Percentiles rank a stretch among this genome's conserved stretches.
These are phyloP conservation scores for Herpetotheres cachinnans DNA, from an alignment of 2,113 vertebrate genomes.

Conservation along the genomic window DNA sequence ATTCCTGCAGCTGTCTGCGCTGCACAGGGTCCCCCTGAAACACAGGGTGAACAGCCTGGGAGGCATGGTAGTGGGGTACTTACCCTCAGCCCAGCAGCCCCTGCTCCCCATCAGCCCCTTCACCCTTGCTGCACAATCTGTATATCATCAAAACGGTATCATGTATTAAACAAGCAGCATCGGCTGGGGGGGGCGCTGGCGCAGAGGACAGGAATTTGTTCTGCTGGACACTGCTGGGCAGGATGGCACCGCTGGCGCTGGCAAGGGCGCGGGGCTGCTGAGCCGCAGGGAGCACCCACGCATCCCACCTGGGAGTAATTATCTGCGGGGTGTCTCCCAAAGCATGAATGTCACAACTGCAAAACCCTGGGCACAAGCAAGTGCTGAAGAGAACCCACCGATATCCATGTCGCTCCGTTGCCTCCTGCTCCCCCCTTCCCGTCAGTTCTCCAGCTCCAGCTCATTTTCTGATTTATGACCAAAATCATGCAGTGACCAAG, in stretches of 20 bases:
- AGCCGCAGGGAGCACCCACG: rapidly evolving
- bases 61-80: neutral
- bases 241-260: neutral
- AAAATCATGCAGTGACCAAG: neutral
- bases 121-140: neutral
- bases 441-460: neutral
- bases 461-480: neutral
- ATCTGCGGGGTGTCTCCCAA: neutral
- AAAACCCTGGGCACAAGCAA: neutral
- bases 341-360: rapidly evolving
- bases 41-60: neutral
- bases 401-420: rapidly evolving
- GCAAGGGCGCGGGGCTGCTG: rapidly evolving
- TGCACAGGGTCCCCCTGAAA: rapidly evolving
- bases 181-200: neutral
- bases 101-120: too few relatives aligned
- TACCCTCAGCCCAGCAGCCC: neutral
- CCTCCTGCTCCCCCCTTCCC: neutral
- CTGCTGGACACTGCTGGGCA: neutral
- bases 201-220: neutral
- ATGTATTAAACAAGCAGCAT: neutral
- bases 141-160: neutral
- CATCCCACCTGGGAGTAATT: neutral
- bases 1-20: rapidly evolving
- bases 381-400: neutral